phyloP scores from a whole-genome alignment of 1,140 invertebrate genomes.

The Eueides isabella region DNA sequence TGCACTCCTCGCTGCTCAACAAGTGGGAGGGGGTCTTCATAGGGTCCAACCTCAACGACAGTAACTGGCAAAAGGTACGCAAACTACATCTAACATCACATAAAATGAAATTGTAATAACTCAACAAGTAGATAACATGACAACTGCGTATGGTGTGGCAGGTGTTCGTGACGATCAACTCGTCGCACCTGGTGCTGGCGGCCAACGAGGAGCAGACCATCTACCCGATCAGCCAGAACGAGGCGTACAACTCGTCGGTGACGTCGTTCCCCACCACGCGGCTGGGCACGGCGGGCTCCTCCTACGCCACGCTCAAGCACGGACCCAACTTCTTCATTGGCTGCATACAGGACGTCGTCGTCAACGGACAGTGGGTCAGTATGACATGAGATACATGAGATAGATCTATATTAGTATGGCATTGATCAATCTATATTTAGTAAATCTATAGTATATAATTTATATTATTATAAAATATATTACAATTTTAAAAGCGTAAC shows the following conservation, averaged over 20 bases:
- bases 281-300: constrained; percentile 89
- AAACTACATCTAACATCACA: background rate
- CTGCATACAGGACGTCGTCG: constrained; percentile 94
- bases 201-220: constrained; percentile 95
- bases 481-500: too few relatives aligned
- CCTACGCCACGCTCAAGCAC: constrained; percentile 86
- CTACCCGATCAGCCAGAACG: constrained; percentile 91
- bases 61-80: constrained; percentile 91
- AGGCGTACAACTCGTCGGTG: constrained; percentile 87
- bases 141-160: constrained; percentile 38
- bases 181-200: constrained; percentile 91
- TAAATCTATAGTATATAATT: too few relatives aligned
- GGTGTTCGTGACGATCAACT: constrained; percentile 93
- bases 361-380: constrained; percentile 89
- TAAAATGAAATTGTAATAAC: background rate
- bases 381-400: background rate
- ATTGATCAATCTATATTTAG: too few relatives aligned
- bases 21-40: constrained; percentile 95
- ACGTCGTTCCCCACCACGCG: constrained; percentile 92
- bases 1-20: constrained; percentile 92
- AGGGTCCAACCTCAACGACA: constrained; percentile 91
- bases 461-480: too few relatives aligned
- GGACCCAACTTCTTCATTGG: constrained; percentile 91
- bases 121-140: background rate
- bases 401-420: too few relatives aligned